Percentiles rank a stretch among this genome's conserved stretches.
Conservation (phyloP, 2,888 invertebrate genomes). For the Cynaeus angustus region DNA sequence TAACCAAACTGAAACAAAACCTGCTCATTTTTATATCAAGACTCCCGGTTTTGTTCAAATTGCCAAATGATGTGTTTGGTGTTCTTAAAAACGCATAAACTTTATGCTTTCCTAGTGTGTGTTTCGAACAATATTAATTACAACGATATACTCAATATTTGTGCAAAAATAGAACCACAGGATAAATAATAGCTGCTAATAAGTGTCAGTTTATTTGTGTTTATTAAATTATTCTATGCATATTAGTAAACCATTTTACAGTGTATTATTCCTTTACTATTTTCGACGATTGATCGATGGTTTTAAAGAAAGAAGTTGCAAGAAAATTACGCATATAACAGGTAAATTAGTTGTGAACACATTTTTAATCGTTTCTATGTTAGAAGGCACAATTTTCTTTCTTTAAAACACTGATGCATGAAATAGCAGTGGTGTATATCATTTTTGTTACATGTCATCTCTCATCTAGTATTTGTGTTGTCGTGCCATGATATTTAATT, state of each 20-base stretch:
- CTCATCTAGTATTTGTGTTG: conserved; percentile 19
- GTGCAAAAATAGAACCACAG: conserved; percentile 62
- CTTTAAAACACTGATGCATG: conserved; percentile 10
- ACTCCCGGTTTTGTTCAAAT: conserved; percentile 37
- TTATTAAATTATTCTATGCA: conserved; percentile 49
- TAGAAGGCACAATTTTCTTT: conserved; percentile 3
- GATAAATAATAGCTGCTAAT: conserved; percentile 58
- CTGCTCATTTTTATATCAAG: conserved; percentile 51
- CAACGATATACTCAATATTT: conserved; percentile 67
- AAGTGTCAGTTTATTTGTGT: conserved; percentile 56
- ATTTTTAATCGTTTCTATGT: too few relatives aligned
- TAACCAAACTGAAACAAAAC: conserved; percentile 38
- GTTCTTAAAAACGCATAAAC: conserved; percentile 46
- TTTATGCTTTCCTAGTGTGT: conserved; percentile 61
- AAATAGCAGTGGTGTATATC: conserved; percentile 14
- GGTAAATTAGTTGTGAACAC: too few relatives aligned
- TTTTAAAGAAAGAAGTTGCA: neutral
- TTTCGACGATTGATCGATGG: neutral
- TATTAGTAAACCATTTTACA: conserved; percentile 49
- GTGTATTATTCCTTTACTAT: conserved; percentile 41
- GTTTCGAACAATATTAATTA: conserved; percentile 60
- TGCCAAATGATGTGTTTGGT: conserved; percentile 47
- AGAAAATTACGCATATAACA: too few relatives aligned
- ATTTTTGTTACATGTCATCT: conserved; percentile 17
- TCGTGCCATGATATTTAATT: conserved; percentile 55